Conservation (phyloP, 2,888 invertebrate species). For the Tridacna crocea region DNA sequence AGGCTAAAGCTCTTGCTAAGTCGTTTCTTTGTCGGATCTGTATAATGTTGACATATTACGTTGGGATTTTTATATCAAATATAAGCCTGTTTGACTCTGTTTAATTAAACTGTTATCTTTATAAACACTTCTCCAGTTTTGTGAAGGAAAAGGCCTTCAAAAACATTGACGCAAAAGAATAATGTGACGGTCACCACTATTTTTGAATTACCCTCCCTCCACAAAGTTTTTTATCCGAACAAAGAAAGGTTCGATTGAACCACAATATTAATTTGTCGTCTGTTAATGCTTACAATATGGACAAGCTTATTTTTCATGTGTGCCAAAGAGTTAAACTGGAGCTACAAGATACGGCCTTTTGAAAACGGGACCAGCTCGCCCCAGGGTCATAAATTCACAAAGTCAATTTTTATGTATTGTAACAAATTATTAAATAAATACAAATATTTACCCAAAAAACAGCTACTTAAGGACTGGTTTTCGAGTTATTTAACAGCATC, state of each 20-base stretch:
- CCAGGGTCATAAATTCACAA: slow-evolving; percentile 25
- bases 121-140: neutral
- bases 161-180: too few relatives aligned
- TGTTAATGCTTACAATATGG: too few relatives aligned
- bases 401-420: slow-evolving; percentile 19
- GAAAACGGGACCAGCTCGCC: slow-evolving; percentile 14
- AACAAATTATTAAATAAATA: slow-evolving; percentile 29
- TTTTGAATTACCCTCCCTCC: too few relatives aligned
- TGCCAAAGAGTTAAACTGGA: neutral
- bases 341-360: slow-evolving; percentile 14
- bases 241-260: too few relatives aligned
- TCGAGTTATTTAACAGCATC: slow-evolving; percentile 21
- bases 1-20: neutral
- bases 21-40: slow-evolving; percentile 16
- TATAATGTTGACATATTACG: slow-evolving; percentile 9
- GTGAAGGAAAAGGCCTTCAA: too few relatives aligned
- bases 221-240: too few relatives aligned
- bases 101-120: slow-evolving; percentile 12
- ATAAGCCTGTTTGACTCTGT: slow-evolving; percentile 14
- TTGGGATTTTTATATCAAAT: slow-evolving; percentile 14
- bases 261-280: too few relatives aligned
- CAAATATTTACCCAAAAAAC: slow-evolving; percentile 20
- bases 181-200: too few relatives aligned
- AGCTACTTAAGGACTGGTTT: slow-evolving; percentile 10
- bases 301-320: too few relatives aligned